phyloP scores from a whole-genome alignment of 2,113 vertebrate species.

The Steatornis caripensis region DNA sequence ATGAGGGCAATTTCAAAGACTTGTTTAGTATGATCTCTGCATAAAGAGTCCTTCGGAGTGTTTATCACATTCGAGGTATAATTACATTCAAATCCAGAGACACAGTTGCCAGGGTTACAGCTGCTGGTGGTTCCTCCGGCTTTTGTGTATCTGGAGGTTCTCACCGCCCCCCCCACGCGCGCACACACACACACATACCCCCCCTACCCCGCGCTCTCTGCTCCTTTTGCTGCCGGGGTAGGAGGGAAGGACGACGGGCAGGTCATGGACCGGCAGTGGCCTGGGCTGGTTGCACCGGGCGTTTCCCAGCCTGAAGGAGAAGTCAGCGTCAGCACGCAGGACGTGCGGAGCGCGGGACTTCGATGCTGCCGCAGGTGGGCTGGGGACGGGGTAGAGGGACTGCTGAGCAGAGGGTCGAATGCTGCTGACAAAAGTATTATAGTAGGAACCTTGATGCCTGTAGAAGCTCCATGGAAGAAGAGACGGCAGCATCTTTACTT shows the following conservation, averaged over 20 bases:
- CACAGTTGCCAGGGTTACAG: constrained; percentile 82
- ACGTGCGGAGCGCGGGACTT: neutral
- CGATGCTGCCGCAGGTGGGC: neutral
- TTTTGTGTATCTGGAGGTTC: constrained; percentile 65
- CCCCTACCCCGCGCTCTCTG: neutral
- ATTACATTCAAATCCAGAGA: constrained; percentile 84
- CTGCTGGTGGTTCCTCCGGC: constrained; percentile 70
- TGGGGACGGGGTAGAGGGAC: neutral
- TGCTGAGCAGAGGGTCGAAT: neutral
- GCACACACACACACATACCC: too few species aligned
- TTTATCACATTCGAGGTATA: constrained; percentile 80
- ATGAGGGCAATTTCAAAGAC: constrained; percentile 81
- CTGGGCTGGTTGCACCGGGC: neutral
- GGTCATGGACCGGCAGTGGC: neutral
- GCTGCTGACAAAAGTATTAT: neutral
- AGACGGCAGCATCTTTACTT: neutral
- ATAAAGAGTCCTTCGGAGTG: constrained; percentile 78
- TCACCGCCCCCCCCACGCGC: neutral
- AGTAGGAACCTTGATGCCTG: neutral
- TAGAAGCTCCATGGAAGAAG: neutral
- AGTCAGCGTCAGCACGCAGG: neutral
- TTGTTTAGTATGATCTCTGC: constrained; percentile 79
- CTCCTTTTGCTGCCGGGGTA: constrained; percentile 7
- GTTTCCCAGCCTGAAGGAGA: neutral
- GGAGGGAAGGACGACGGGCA: neutral